Evolutionary conservation across 2,888 invertebrate species (phyloP), one percentile per base, ranked within the genome.

Genomic region (Nebria brevicollis): DNA sequence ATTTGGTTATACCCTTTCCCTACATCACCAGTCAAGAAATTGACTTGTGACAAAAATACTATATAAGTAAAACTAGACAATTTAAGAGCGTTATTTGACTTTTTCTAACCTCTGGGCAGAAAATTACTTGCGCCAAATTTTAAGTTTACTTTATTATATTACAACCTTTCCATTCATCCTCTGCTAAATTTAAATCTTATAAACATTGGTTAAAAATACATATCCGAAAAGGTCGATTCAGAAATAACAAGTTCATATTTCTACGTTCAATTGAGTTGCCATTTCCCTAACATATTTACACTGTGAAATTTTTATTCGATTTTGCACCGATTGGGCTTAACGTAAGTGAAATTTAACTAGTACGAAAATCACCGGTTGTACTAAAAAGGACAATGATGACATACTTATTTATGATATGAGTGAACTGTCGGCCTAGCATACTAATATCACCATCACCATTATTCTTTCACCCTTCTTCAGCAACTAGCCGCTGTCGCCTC

Each of bases 401-500:
- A 70, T 34, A 70, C 70, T 70, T 70, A 64, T 70, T 70, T 70
- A 70, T 70, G 70, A 70, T 70, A 70, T 70, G 70, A 70, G 13
- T 70, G 70, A 70, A 26, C 13, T 70, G 70, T 26, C 34, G 8
- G 26, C 13, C 34, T 34, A 34, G 70, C 25, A 70, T 70, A 70
- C 70, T 26, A 70, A 70, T 70, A 54, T 54, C 54, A 8, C 54
- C 54, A 54, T 54, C 54, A 54, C 54, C 54, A 54, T 54, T 25
- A 70, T 26, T 34, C 25, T 70, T 70, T 70, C 70, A 70, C 70
- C 70, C 70, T 70, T 70, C 70, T 70, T 70, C 34, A 13, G 70
- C 54, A 54, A 54, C 26, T 25, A 11, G 26, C 26, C 25, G 70
- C 25, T 34, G 70, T 70, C 70, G 25, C 15, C 70, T 34, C 34